These are phyloP conservation scores for Raja brachyura DNA, from an alignment of 2,113 vertebrate species.

Conservation along the genomic window DNA sequence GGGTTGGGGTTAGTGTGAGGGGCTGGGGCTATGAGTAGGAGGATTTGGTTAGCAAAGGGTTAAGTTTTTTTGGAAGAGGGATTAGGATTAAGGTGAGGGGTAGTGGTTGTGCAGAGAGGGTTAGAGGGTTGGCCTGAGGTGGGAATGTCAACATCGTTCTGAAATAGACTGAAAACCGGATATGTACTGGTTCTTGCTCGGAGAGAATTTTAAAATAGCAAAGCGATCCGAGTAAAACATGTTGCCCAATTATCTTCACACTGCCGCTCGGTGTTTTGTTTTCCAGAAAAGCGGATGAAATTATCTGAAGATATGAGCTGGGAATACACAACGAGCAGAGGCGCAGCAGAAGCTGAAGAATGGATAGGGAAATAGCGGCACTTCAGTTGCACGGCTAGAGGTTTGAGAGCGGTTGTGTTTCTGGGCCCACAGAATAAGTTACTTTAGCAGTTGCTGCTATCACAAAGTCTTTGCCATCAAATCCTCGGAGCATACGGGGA, in stretches of 20 bases:
- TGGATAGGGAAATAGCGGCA: neutral
- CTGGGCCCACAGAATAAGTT: too few relatives aligned
- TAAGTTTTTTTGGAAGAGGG: too few relatives aligned
- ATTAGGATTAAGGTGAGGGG: too few relatives aligned
- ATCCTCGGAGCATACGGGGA: neutral
- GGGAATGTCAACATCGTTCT: neutral
- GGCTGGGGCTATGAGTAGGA: too few relatives aligned
- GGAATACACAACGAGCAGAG: neutral
- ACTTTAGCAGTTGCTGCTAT: neutral
- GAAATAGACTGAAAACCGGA: neutral
- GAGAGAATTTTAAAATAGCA: neutral
- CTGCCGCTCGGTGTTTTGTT: slow-evolving; percentile 6
- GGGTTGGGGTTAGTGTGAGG: too few relatives aligned
- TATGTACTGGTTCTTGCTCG: neutral
- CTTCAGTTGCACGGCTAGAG: neutral
- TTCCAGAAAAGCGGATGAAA: slow-evolving; percentile 20
- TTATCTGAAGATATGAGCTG: neutral
- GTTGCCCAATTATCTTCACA: neutral
- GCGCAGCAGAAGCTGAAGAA: neutral
- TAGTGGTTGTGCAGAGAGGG: too few relatives aligned
- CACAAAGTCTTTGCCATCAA: neutral
- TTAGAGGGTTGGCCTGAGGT: too few relatives aligned
- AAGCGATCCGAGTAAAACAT: neutral
- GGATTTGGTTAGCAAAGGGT: too few relatives aligned
- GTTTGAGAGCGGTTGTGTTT: neutral